Percentiles rank a stretch among this genome's conserved stretches.
Conservation (phyloP, 2,113 vertebrate genomes). For the Malurus alboscapulatus region DNA sequence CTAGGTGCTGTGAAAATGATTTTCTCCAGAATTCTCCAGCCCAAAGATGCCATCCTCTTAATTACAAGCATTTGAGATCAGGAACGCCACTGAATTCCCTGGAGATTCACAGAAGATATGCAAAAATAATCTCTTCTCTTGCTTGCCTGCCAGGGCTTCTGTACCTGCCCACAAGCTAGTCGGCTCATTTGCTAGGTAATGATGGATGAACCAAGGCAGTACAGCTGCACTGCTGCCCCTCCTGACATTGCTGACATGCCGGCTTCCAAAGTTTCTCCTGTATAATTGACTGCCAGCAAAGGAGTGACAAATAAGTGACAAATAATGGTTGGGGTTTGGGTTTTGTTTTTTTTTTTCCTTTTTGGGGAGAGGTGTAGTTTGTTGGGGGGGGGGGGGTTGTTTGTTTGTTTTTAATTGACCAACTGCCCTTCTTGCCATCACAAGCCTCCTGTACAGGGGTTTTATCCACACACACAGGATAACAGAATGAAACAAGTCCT, state of each 20-base stretch:
- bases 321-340: background rate
- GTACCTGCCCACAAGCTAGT: constrained; percentile 56
- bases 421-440: background rate
- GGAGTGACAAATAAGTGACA: background rate
- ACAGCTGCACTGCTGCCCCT: constrained; percentile 8
- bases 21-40: constrained; percentile 47
- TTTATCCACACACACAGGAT: background rate
- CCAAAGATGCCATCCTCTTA: constrained; percentile 67
- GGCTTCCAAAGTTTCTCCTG: background rate
- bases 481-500: background rate
- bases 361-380: background rate
- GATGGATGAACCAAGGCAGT: constrained; percentile 1
- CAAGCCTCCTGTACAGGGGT: background rate
- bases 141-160: constrained; percentile 50
- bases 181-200: constrained; percentile 45
- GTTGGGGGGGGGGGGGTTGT: accelerated
- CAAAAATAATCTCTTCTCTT: constrained; percentile 59
- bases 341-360: background rate
- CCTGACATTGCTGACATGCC: background rate
- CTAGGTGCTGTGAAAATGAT: constrained; percentile 58
- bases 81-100: constrained; percentile 54
- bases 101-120: constrained; percentile 50
- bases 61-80: constrained; percentile 69
- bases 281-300: background rate
- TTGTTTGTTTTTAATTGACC: background rate